Conservation (phyloP, 2,888 invertebrate species). For the Drosophila subsilvestris region DNA sequence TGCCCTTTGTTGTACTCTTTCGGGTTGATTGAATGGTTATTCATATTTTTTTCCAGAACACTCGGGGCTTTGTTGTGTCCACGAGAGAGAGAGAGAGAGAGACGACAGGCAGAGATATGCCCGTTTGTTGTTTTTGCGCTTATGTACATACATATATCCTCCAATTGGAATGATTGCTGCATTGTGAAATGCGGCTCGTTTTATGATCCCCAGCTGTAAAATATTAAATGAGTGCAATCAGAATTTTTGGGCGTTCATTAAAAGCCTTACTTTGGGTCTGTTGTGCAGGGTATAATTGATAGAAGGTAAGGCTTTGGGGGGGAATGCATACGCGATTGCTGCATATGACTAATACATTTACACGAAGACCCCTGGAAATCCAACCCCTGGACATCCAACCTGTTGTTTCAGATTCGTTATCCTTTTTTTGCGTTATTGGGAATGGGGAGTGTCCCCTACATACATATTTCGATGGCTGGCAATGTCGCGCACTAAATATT, state of each 20-base stretch:
- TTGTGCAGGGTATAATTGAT: neutral
- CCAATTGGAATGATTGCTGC: constrained; percentile 24
- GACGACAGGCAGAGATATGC: neutral
- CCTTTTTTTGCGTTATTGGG: no score
- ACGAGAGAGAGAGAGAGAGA: no score
- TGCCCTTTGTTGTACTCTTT: constrained; percentile 33
- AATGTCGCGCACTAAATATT: constrained; percentile 42
- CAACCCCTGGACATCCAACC: no score
- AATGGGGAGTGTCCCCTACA: no score
- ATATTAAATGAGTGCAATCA: constrained; percentile 65
- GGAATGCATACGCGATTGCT: neutral
- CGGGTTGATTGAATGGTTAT: constrained; percentile 76
- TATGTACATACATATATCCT: neutral
- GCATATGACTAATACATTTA: no score
- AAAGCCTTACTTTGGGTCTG: constrained; percentile 2
- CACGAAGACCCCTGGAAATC: no score
- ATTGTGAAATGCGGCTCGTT: constrained; percentile 35
- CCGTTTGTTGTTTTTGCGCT: constrained; percentile 28
- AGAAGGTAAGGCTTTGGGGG: neutral
- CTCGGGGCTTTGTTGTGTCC: constrained; percentile 38
- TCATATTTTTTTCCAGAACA: constrained; percentile 63
- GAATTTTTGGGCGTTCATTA: constrained; percentile 29
- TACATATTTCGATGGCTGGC: neutral
- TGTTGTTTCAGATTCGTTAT: neutral
- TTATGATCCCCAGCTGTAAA: constrained; percentile 46